phyloP scores from a whole-genome alignment of 1,140 invertebrate species.

The Phymastichus coffea region DNA sequence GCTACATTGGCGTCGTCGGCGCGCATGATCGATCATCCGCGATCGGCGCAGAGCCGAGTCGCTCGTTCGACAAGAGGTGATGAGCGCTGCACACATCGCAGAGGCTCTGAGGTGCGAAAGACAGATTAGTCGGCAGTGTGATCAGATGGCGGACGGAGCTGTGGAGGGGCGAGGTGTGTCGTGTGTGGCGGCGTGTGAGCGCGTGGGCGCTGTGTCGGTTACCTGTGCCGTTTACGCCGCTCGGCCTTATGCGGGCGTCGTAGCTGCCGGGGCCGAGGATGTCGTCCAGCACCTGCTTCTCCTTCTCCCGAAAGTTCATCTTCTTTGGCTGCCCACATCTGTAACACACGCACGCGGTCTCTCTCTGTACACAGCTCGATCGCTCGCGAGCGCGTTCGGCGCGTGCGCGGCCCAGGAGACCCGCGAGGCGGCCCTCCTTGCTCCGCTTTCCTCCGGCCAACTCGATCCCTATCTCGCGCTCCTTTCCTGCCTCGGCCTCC shows the following conservation, averaged over 20 bases:
- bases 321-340: constrained; percentile 61
- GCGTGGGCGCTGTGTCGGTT: no score
- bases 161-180: not conserved
- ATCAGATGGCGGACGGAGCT: no score
- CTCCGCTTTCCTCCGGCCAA: constrained; percentile 24
- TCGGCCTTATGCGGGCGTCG: constrained; percentile 89
- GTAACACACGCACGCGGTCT: constrained; percentile 12
- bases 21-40: no score
- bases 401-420: no score
- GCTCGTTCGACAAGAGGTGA: no score
- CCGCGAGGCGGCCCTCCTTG: no score
- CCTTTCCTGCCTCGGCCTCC: not conserved
- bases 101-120: no score
- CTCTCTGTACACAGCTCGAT: not conserved
- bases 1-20: no score
- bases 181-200: not conserved
- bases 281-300: constrained; percentile 90
- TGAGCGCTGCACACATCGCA: no score
- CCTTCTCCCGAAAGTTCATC: constrained; percentile 88
- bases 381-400: no score
- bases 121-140: no score
- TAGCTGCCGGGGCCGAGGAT: constrained; percentile 87
- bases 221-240: constrained; percentile 91
- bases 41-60: no score
- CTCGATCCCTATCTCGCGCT: not conserved